These are phyloP conservation scores for Ptyas mucosa DNA, from an alignment of 2,113 vertebrate genomes.

Conservation along the genomic window DNA sequence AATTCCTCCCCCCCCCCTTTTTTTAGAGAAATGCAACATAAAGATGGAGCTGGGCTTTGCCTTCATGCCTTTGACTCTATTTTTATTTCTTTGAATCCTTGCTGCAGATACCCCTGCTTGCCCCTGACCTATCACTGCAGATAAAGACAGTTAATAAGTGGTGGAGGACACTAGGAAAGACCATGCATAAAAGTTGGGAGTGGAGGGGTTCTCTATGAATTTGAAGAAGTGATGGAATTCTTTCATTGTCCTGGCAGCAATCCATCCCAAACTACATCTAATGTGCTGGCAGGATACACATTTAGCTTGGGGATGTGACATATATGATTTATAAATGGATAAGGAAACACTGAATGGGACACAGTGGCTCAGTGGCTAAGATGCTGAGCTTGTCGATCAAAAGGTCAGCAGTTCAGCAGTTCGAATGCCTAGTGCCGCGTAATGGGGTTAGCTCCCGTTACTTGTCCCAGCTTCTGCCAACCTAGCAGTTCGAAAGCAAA, in stretches of 20 bases:
- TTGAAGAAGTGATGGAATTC: background rate
- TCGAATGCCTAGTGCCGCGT: too few species aligned
- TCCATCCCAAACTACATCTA: background rate
- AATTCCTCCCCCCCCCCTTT: background rate
- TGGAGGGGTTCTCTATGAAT: background rate
- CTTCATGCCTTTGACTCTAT: background rate
- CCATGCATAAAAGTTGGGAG: background rate
- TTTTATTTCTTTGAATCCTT: background rate
- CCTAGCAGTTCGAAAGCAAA: too few species aligned
- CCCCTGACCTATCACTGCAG: background rate
- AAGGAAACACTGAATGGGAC: background rate
- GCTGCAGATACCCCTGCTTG: background rate
- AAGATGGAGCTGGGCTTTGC: background rate
- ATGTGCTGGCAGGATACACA: background rate
- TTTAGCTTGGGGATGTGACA: background rate
- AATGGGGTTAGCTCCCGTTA: too few species aligned
- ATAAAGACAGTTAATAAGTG: background rate
- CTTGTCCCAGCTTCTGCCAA: too few species aligned
- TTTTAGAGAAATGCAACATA: background rate
- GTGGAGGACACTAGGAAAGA: background rate
- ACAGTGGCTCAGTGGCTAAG: too few species aligned
- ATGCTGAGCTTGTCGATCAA: too few species aligned
- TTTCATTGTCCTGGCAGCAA: background rate
- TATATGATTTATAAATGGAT: background rate
- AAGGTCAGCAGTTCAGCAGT: too few species aligned